Evolutionary conservation across 2,797 vertebrate genomes (phyloP).

Genomic region (Coranthus polyacanthus): DNA sequence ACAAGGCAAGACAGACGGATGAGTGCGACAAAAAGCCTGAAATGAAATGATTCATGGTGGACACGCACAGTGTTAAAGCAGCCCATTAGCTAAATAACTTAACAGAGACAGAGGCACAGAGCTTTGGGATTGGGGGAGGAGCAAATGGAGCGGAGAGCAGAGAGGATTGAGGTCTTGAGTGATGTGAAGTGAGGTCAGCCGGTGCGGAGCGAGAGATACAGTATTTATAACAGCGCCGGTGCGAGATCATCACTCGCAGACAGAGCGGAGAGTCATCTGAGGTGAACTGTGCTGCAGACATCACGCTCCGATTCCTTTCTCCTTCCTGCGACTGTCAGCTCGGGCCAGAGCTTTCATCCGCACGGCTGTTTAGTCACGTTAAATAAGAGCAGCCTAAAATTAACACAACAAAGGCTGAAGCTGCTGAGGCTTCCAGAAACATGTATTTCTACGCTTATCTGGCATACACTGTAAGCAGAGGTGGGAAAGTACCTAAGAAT

Average conservation of each 20-base stretch:
- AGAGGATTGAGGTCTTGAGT: constrained; percentile 22
- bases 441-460: neutral
- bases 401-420: constrained; percentile 13
- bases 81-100: constrained; percentile 54
- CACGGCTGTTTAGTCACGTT: constrained; percentile 18
- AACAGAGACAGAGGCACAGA: constrained; percentile 10
- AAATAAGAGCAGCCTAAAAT: constrained; percentile 16
- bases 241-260: constrained; percentile 36
- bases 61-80: constrained; percentile 15
- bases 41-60: constrained; percentile 33
- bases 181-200: constrained; percentile 42
- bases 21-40: constrained; percentile 33
- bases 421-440: neutral
- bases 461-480: neutral
- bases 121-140: neutral
- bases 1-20: constrained; percentile 33
- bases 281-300: constrained; percentile 51
- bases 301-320: neutral
- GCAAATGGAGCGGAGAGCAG: neutral
- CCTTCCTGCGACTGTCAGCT: neutral
- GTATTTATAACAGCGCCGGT: constrained; percentile 23
- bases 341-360: neutral
- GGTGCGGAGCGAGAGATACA: constrained; percentile 6
- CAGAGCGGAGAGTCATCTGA: constrained; percentile 46
- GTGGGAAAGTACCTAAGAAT: too few species aligned